Evolutionary conservation across 2,113 vertebrate genomes (phyloP), one percentile per base, ranked within the genome.

Genomic region (Myotis davidii): DNA sequence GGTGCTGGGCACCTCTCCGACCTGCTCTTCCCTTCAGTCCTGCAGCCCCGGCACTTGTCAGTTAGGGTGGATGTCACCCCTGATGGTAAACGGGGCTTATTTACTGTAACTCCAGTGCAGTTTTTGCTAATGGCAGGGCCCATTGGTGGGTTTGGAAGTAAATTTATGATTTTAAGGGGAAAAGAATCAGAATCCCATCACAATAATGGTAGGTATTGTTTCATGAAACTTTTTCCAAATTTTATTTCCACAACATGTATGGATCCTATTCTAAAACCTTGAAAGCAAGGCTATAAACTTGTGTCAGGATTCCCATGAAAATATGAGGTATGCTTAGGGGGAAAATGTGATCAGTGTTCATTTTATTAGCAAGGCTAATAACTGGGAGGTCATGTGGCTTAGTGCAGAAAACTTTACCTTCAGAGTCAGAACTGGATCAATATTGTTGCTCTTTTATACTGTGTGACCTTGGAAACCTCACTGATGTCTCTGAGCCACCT

Each of bases 361-460:
- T 79, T 73, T 91, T 85, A 85, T 88, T 90, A 94, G 56, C 37
- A 21, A 76, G 42, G 25, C 27, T 86, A 76, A 65, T 90, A 88
- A 67, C 10, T 64, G 21, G 3, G 56, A 94, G 42, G 16, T 45
- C 70, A 52, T 50, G 29, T n/a, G 45, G 27, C 52, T 81, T 73
- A 56, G 67, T 70, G 29, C 73, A 83, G 76, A 91, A 86, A 88
- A 85, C 42, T 20, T 77, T 9, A 54, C 37, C 91, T 83, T 78
- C 70, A 23, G 39, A 81, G 29, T 74, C 64, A 91, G 93, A 91
- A 73, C 45, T 76, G 42, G 59, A 50, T 76, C 74, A 73, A 3
- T 48, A 59, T 32, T 70, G 7, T 93, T 73, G 25, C 76, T 85
- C 9, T 74, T 81, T 89, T 7, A 6, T 37, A 6, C 50, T 72